Base-by-base conservation (phyloP, 2,888 invertebrate species). In the Leucania comma region DNA sequence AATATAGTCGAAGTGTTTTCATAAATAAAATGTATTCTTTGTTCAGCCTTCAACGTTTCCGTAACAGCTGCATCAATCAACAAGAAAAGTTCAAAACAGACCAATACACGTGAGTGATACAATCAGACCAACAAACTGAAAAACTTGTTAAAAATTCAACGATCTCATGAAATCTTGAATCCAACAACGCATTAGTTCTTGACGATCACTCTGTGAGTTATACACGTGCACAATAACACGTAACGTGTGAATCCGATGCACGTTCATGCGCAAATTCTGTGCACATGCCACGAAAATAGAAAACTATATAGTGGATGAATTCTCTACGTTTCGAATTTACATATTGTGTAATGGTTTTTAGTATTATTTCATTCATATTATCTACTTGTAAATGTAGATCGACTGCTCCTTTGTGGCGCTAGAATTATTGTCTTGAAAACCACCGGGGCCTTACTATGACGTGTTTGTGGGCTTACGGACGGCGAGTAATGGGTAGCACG, bases 281-380 rank as follows among this genome's bases (percentile, higher is more conserved):
- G 62, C 66, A 75, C 58, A 74, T 65, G 72, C 67, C 60, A 74
- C 69, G 75, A 78, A 82, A 82, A 83, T 82, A 82, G 82, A 83
- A 81, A 81, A 78, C 75, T 50, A 42, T 42, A 42, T 14, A 70
- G 29, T 54, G 46, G 57, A 78, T 67, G 70, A 74, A 72, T 70
- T 68, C 68, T 74, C 66, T 77, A 54, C 71, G 67, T 67, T 69
- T 29, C 10, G 1, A 29, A 56, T 75, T 70, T 68, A 54, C 56
- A 64, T 68, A 35, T 56, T 57, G 48, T 72, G 59, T 35, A 24
- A 61, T 53, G 17, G 60, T 61, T 48, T 48, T 32, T 59, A 54
- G 46, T 70, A 59, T 54, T 76, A 32, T 60, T 77, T 73, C 32
- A 59, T 73, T 73, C 77, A 77, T 65, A 48, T 67, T 67, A 42